A percentile compares a stretch with the other conserved stretches of the same genome.
phyloP scores from a whole-genome alignment of 2,797 vertebrate genomes.

The Sitta carolinensis region DNA sequence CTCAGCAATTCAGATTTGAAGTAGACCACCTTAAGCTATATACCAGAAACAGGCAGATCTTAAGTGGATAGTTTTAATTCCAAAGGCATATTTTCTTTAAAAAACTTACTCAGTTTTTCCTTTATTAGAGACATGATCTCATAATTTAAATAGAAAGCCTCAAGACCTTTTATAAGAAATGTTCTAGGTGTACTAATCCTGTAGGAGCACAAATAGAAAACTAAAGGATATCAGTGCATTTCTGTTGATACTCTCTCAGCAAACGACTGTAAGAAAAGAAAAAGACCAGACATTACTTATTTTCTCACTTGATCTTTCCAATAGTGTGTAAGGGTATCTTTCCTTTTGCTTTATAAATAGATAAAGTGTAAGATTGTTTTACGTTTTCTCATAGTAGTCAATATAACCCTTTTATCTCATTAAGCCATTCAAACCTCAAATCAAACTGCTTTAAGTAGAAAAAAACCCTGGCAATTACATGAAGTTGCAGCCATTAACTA shows the following conservation, averaged over 20 bases:
- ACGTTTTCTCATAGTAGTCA: background rate
- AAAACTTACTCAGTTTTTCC: background rate
- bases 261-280: conserved; percentile 76
- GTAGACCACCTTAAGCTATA: background rate
- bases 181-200: background rate
- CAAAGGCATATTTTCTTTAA: background rate
- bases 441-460: background rate
- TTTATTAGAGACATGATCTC: background rate
- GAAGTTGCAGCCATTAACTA: background rate
- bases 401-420: background rate
- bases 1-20: background rate
- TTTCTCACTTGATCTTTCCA: background rate
- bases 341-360: background rate
- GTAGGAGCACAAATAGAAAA: background rate
- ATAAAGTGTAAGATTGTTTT: background rate
- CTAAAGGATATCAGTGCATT: conserved; percentile 88
- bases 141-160: background rate
- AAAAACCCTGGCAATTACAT: background rate
- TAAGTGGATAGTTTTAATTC: background rate
- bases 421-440: background rate
- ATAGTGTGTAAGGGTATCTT: background rate
- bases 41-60: background rate
- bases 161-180: background rate
- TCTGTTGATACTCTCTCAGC: conserved; percentile 85
- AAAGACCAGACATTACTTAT: background rate